Evolutionary conservation across 2,113 vertebrate genomes (phyloP), one percentile per base, ranked within the genome.

Genomic region (Illadopsis cleaveri): DNA sequence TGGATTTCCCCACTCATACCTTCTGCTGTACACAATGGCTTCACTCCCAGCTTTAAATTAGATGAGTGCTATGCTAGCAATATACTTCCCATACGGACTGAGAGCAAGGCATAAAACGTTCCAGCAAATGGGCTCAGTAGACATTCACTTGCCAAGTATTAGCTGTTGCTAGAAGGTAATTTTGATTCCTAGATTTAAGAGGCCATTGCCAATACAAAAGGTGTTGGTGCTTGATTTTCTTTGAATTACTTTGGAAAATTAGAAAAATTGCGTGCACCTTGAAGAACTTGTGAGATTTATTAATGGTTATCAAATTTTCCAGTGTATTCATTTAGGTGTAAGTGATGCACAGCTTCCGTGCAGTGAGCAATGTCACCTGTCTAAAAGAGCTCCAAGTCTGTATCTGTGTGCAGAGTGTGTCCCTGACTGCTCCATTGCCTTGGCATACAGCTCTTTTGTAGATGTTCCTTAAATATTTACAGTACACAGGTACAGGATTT

Each of bases 11-110:
- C 44, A 69, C 65, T 90, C 86, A 48, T 91, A 87, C 73, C 65
- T 94, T 94, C 76, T 71, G 30, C 85, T 89, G 23, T 47, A 70
- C 88, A 84, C 94, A 78, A 71, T 94, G 90, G 93, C 88, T 94
- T 71, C 76, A 23, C 51, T 92, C 82, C 88, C 94, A 94, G 82
- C 60, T 95, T 86, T 92, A 90, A 95, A 90, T 94, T 51, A 86
- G 75, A 73, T 4, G 40, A 95, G 40, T 81, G 69, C 77, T 88
- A 68, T 40, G 90, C 40, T 89, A 95, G 82, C 88, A 90, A 70
- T 90, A 92, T 56, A 64, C 44, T 71, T 70, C 25, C 22, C 28
- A 30, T 86, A 92, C 9, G 7, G 76, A 84, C 88, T 25, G 69
- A 94, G 82, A 83, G 79, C 75, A 80, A 96, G 23, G 60, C 56